phyloP scores from a whole-genome alignment of 2,113 vertebrate species.

The Azemiops feae region DNA sequence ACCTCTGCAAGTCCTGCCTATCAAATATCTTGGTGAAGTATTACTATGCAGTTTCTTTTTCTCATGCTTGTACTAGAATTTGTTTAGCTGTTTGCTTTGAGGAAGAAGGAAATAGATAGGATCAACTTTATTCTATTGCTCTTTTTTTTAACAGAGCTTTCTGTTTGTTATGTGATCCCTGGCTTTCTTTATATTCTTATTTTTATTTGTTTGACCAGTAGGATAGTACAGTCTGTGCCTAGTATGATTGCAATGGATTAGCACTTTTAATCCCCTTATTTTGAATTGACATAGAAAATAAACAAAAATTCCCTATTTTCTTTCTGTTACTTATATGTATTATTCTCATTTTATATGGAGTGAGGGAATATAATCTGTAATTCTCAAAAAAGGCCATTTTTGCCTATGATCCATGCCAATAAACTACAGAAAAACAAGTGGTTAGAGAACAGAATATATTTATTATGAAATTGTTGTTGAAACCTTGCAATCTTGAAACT shows the following conservation, averaged over 20 bases:
- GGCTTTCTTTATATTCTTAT: background rate
- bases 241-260: background rate
- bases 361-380: background rate
- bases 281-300: background rate
- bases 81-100: background rate
- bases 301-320: background rate
- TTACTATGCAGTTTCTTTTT: background rate
- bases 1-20: background rate
- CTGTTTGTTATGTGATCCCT: background rate
- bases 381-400: background rate
- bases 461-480: background rate
- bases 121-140: background rate
- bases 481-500: background rate
- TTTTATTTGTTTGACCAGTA: background rate
- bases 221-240: background rate
- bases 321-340: background rate
- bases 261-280: background rate
- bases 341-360: background rate
- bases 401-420: background rate
- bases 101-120: background rate
- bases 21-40: background rate
- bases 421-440: background rate
- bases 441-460: background rate
- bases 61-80: background rate
- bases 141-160: background rate